Evolutionary conservation across 2,797 vertebrate species (phyloP), one percentile per base, ranked within the genome.

Genomic region (Myiotriccus ornatus): DNA sequence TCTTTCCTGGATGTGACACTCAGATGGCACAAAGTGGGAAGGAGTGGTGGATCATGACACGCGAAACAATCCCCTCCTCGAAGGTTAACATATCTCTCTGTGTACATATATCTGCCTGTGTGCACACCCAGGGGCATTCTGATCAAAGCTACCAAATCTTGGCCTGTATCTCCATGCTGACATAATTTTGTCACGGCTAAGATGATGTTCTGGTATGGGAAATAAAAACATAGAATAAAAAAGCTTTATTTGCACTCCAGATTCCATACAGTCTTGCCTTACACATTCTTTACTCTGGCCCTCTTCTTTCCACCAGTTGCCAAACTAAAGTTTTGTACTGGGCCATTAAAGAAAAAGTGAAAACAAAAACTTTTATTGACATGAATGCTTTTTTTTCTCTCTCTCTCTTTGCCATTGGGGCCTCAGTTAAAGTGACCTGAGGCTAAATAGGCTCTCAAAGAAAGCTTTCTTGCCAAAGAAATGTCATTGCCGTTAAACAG

Each of bases 391-490:
- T 76, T 86, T 85, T 63, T 35, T 27, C 44, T 4, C 11, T 21
- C 6, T 53, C 57, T 89, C 87, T 93, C 47, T 90, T 57, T 18
- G 35, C 71, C 86, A 78, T 3, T 86, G 82, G 83, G 67, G 85
- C 89, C 91, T 96, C 89, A 94, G 80, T 73, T 80, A 55, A 84
- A 94, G 95, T 94, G 94, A 96, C 94, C 94, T 84, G 80, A 85
- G 94, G 80, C 68, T 94, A 95, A 96, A 92, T 24, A 89, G 69
- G 84, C 94, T 95, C 94, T 96, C 93, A 74, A 50, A 94, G 82
- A 95, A 89, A 96, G 94, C 73, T 80, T 97, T 94, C 87, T 94
- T 94, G 87, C 96, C 93, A 96, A 97, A 96, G 97, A 97, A 97
- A 95, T 92, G 94, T 93, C 93, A 94, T 93, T 84, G 60, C 55